These are phyloP conservation scores for Sylvicola cinctus DNA, from an alignment of 2,888 invertebrate species.

Conservation along the genomic window DNA sequence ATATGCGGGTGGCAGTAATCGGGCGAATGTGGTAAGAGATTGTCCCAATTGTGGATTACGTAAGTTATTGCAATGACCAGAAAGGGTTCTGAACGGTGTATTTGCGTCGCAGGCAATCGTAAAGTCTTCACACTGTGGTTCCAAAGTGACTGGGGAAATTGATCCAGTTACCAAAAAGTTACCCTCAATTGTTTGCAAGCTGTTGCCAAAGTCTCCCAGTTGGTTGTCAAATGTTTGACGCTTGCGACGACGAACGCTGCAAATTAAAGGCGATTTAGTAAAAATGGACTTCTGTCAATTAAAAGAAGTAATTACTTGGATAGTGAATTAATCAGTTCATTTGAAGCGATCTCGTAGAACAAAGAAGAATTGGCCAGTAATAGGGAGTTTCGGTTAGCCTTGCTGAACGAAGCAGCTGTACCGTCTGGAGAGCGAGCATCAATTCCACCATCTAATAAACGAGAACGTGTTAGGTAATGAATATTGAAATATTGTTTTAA, in stretches of 20 bases:
- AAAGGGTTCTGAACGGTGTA: constrained; percentile 48
- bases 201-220: constrained; percentile 46
- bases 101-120: constrained; percentile 48
- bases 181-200: constrained; percentile 60
- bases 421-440: constrained; percentile 74
- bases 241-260: constrained; percentile 34
- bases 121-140: constrained; percentile 51
- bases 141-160: constrained; percentile 32
- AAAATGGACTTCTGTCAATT: background rate
- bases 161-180: constrained; percentile 42
- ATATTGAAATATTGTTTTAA: background rate
- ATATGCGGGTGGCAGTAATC: constrained; percentile 67
- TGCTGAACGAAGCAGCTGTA: constrained; percentile 75
- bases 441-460: constrained; percentile 45
- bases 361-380: constrained; percentile 69
- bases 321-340: constrained; percentile 54
- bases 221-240: constrained; percentile 52
- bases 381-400: constrained; percentile 67
- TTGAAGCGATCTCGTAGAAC: constrained; percentile 68
- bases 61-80: constrained; percentile 76
- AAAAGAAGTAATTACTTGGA: constrained; percentile 3
- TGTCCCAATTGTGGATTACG: constrained; percentile 65
- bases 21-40: constrained; percentile 64
- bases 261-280: constrained; percentile 7
- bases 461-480: background rate